Conservation (phyloP, 2,113 vertebrate species). For the Zosterops borbonicus region DNA sequence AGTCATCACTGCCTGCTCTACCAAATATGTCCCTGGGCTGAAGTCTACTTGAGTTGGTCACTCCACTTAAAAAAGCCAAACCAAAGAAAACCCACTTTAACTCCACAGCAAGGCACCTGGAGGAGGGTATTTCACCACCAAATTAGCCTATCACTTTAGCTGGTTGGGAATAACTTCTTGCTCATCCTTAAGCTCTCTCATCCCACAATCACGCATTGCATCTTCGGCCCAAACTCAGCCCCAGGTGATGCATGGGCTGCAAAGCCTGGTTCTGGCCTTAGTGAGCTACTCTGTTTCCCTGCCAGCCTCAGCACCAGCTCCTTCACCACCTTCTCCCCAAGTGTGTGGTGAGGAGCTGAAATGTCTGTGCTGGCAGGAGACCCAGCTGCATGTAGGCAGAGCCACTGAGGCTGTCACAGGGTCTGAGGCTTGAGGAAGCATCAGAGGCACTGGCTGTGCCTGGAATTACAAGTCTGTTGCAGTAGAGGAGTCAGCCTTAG, state of each 20-base stretch:
- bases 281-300: background rate
- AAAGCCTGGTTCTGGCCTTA: background rate
- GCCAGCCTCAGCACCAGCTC: background rate
- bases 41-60: background rate
- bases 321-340: background rate
- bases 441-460: background rate
- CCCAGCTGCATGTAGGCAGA: background rate
- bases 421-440: background rate
- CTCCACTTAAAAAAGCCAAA: background rate
- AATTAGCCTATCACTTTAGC: background rate
- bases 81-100: background rate
- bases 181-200: background rate
- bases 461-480: background rate
- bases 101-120: background rate
- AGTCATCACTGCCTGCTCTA: background rate
- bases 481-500: background rate
- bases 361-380: background rate
- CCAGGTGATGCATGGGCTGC: background rate
- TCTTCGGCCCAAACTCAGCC: background rate
- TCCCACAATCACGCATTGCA: background rate
- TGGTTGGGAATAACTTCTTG: background rate
- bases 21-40: background rate
- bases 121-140: background rate
- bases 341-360: background rate
- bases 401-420: fast-evolving